A percentile compares a stretch with the other conserved stretches of the same genome.
These are phyloP conservation scores for Cirrhinus mrigala DNA, from an alignment of 2,797 vertebrate genomes.

Conservation along the genomic window DNA sequence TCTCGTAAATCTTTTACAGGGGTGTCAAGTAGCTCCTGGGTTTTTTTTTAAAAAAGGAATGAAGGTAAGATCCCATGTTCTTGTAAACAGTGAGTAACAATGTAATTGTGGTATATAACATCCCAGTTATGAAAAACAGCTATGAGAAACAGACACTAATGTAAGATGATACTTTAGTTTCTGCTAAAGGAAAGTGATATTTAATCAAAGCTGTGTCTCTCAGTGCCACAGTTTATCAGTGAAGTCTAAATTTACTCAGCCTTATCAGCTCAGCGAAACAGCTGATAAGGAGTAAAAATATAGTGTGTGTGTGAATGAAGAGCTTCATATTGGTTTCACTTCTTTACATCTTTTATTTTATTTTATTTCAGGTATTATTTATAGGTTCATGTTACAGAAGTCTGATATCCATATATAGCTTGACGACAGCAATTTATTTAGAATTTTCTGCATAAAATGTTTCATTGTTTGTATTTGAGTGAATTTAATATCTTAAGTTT, in stretches of 20 bases:
- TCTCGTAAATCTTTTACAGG: neutral
- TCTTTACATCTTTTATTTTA: neutral
- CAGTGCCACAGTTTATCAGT: slow-evolving; percentile 32
- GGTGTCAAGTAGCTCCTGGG: neutral
- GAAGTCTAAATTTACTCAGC: slow-evolving; percentile 48
- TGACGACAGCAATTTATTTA: neutral
- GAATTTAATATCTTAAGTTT: neutral
- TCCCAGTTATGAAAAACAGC: neutral
- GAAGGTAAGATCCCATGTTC: slow-evolving; percentile 1
- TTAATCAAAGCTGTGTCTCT: slow-evolving; percentile 30
- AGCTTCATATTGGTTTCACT: neutral
- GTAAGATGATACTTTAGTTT: slow-evolving; percentile 21
- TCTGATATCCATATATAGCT: neutral
- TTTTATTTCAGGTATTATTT: neutral
- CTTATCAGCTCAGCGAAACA: slow-evolving; percentile 52
- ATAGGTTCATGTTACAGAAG: neutral
- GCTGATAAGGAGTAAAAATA: slow-evolving; percentile 46
- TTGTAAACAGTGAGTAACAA: neutral
- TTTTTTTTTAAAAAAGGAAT: neutral
- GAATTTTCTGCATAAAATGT: neutral
- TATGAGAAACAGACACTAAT: neutral
- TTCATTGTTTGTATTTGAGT: neutral
- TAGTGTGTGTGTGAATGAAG: neutral
- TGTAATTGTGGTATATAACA: neutral
- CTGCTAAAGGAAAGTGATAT: slow-evolving; percentile 24